Conservation (phyloP, 2,113 vertebrate species). For the Thamnophis sirtalis region DNA sequence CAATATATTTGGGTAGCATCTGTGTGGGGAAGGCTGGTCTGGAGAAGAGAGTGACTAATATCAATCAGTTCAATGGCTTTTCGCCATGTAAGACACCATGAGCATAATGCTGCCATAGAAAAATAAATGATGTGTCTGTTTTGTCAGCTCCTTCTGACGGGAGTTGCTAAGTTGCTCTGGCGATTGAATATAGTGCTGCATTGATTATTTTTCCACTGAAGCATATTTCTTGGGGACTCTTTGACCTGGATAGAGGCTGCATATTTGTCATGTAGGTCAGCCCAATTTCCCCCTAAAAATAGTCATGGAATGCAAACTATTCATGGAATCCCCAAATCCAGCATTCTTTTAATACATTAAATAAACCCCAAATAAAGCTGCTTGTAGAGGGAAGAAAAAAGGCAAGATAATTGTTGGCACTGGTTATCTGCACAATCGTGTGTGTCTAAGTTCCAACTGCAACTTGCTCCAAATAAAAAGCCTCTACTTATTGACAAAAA, state of each 20-base stretch:
- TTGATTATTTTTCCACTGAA: neutral
- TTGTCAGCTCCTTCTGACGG: neutral
- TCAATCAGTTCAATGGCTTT: neutral
- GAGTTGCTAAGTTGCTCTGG: accelerated
- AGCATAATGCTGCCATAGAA: neutral
- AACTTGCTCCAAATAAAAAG: neutral
- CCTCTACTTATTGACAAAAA: neutral
- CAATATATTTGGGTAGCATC: neutral
- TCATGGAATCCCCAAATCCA: slow-evolving; percentile 44
- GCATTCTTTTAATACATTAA: slow-evolving; percentile 38
- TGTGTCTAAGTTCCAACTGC: neutral
- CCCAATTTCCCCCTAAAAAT: slow-evolving; percentile 42
- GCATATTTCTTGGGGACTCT: slow-evolving; percentile 9
- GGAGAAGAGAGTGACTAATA: neutral
- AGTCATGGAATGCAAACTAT: slow-evolving; percentile 51
- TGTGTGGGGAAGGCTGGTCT: too few species aligned
- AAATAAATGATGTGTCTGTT: neutral
- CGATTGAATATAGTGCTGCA: accelerated
- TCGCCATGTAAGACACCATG: neutral
- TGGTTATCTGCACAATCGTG: neutral
- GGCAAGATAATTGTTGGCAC: neutral
- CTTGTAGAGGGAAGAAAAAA: slow-evolving; percentile 10
- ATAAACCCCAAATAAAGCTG: slow-evolving; percentile 29
- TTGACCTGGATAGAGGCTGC: slow-evolving; percentile 21
- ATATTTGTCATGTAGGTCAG: slow-evolving; percentile 47